Evolutionary conservation across 2,113 vertebrate species (phyloP).

Genomic region (Anoura caudifer): DNA sequence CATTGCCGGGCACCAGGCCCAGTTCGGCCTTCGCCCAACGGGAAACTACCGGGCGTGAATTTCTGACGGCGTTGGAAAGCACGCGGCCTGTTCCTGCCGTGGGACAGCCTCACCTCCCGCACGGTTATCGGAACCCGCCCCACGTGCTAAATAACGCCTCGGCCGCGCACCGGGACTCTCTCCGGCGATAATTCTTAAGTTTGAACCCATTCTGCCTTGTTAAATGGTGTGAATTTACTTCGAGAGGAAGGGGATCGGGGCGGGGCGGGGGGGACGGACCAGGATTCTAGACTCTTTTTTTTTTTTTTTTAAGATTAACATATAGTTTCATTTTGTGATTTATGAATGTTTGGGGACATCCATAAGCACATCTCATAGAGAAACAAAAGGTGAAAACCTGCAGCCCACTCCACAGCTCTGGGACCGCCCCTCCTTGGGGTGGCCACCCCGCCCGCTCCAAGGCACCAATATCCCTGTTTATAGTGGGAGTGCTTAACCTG

Average conservation of each 20-base stretch:
- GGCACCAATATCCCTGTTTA: neutral
- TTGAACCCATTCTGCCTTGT: neutral
- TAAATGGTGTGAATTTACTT: neutral
- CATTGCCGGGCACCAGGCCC: neutral
- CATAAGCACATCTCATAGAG: neutral
- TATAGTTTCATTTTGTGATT: neutral
- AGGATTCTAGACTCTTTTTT: neutral
- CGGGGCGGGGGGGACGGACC: fast-evolving
- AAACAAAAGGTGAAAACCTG: neutral
- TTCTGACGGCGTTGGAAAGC: neutral
- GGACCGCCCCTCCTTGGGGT: fast-evolving
- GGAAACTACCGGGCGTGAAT: fast-evolving
- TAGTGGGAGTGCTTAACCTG: neutral
- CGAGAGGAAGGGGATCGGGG: fast-evolving
- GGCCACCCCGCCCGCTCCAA: neutral
- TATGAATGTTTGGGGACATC: neutral
- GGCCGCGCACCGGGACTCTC: fast-evolving
- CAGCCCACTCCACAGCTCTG: fast-evolving
- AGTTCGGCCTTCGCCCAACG: fast-evolving
- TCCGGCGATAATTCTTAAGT: neutral
- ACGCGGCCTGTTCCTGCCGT: neutral
- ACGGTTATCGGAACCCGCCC: neutral
- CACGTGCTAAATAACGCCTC: fast-evolving
- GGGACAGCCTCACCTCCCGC: fast-evolving
- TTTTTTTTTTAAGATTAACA: neutral